Base-by-base conservation (phyloP, 2,888 invertebrate genomes). In the Pollenia angustigena region DNA sequence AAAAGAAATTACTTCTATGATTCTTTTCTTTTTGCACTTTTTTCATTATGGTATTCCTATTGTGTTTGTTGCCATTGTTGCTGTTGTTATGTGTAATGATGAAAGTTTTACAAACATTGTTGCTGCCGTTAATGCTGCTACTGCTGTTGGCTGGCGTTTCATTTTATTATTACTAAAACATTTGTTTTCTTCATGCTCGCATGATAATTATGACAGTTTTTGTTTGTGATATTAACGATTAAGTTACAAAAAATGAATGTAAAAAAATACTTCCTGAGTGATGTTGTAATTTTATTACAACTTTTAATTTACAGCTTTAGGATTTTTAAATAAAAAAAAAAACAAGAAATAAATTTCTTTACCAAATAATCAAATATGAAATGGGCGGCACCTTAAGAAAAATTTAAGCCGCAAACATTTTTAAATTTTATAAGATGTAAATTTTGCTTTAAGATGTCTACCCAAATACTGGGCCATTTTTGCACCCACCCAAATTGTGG, bases 51-150 rank as follows among this genome's bases (percentile, higher is more conserved):
- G 32, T 40, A 56, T 56, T 56, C 0, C 23, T 48, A 16, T 48
- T 78, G 18, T 32, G 9, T n/a, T 68, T 78, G 56, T 32, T 40
- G n/a, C 40, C 40, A 40, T 40, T 3, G n/a, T 46, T 64, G 44
- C 18, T 64, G 4, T 46, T 71, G 16, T 40, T 52, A 64, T 56
- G 71, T 40, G 16, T 66, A 72, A 78, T 56, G 64, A 71, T 83
- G 32, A 66, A 83, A 71, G 64, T 78, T 76, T 75, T 52, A 11
- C n/a, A 60, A 60, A 76, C 18, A 64, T 64, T 78, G 71, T 76
- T 76, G 75, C 44, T 83, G 71, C 32, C 58, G 66, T 10, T 75
- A 18, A 18, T 18, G 54, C 23, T n/a, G 3, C 0, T 52, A 32
- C 32, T 69, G 50, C 50, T 78, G 48, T 11, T 71, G 52, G 32